Conservation (phyloP, 2,113 vertebrate species). For the Calyptomena viridis region DNA sequence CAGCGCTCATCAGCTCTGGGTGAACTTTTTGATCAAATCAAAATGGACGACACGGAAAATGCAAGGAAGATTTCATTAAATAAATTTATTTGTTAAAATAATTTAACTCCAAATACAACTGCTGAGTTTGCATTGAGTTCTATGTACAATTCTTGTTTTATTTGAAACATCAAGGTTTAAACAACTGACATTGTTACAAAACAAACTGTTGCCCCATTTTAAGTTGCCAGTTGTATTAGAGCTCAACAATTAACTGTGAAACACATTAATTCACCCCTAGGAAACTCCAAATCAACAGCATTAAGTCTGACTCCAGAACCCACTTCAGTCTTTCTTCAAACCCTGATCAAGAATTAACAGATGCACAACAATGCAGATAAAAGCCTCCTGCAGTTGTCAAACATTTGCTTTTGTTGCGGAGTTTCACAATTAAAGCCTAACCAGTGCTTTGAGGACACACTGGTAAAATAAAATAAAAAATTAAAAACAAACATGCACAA, state of each 20-base stretch:
- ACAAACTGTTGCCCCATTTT: conserved; percentile 73
- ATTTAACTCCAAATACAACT: conserved; percentile 88
- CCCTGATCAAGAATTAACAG: conserved; percentile 77
- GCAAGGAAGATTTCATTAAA: conserved; percentile 77
- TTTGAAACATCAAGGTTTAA: conserved; percentile 79
- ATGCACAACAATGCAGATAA: conserved; percentile 69
- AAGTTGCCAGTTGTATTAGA: conserved; percentile 79
- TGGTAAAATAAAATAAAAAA: conserved; percentile 3
- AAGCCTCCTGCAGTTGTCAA: conserved; percentile 67
- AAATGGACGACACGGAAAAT: not conserved
- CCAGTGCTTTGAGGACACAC: conserved; percentile 41
- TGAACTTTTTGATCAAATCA: not conserved
- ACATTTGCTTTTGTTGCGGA: conserved; percentile 66
- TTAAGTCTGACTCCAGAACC: conserved; percentile 74
- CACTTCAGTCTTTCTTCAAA: conserved; percentile 76
- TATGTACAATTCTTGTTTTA: conserved; percentile 81
- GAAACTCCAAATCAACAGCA: conserved; percentile 75
- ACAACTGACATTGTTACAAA: conserved; percentile 81
- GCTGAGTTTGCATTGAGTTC: conserved; percentile 83
- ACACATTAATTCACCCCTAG: conserved; percentile 70
- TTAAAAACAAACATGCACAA: conserved; percentile 49
- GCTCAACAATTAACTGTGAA: conserved; percentile 76
- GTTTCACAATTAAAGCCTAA: conserved; percentile 73
- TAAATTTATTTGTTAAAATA: conserved; percentile 91
- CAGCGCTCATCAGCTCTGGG: not conserved